Conservation (phyloP, 2,888 invertebrate species). For the Vannuccia rotundouncinata region DNA sequence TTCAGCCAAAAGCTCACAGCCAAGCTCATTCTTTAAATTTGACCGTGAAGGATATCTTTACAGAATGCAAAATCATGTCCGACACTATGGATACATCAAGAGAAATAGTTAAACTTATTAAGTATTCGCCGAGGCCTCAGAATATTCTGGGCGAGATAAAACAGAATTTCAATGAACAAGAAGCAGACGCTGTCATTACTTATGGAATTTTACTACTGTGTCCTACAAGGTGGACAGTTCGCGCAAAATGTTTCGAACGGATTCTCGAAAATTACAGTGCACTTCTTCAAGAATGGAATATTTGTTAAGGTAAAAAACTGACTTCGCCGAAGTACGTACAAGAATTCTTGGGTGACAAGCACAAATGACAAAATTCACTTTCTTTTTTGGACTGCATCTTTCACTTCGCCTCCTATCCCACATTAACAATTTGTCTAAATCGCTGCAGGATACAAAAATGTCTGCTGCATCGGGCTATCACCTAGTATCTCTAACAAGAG, state of each 20-base stretch:
- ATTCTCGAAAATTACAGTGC: conserved; percentile 16
- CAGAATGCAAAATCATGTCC: conserved; percentile 18
- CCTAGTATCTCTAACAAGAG: background rate
- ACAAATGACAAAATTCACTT: background rate
- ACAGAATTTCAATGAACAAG: background rate
- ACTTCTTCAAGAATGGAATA: background rate
- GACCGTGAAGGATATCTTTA: background rate
- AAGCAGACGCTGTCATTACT: background rate
- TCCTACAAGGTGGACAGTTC: conserved; percentile 17
- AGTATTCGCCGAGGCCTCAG: background rate
- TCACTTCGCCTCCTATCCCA: background rate
- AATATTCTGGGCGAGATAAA: background rate
- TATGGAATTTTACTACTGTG: background rate
- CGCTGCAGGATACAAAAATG: background rate
- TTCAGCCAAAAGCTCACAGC: conserved; percentile 19
- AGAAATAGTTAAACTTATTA: conserved; percentile 14
- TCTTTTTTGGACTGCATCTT: conserved; percentile 9
- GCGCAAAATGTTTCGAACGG: background rate
- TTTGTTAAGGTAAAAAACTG: background rate
- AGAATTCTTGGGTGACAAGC: conserved; percentile 15
- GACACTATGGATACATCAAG: conserved; percentile 11
- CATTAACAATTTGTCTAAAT: background rate
- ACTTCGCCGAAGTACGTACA: background rate
- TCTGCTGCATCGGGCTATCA: background rate
- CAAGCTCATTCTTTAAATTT: conserved; percentile 13